Base-by-base conservation (phyloP, 2,113 vertebrate species). In the Chloroceryle aenea region DNA sequence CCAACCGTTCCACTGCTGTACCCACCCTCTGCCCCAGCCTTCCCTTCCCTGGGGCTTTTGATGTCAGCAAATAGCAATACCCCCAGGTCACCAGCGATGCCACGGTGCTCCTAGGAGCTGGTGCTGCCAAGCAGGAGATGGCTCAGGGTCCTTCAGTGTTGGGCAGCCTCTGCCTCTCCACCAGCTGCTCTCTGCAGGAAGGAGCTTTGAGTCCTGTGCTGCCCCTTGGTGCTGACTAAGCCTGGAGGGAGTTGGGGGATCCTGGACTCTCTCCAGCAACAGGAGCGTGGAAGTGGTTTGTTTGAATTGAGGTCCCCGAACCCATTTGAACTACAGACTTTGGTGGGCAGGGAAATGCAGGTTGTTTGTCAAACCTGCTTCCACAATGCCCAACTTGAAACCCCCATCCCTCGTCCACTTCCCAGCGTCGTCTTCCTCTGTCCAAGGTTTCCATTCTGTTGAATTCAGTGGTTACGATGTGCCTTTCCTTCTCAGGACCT, bases 401-500 rank as follows among this genome's bases (percentile, higher is more conserved):
- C 53, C 68, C 53, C 50, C 43, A 23, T 88, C 56, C 87, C 50
- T 93, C 6, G 0, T 76, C 62, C 1, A 0, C 80, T 81, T 63
- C 61, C 66, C 92, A 90, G 84, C 76, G 0, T 87, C 75, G 90
- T 95, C 91, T 96, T 95, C 90, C 91, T 95, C 91, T 83, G 43
- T 75, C 77, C 77, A 34, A 95, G 87, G 79, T 95, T 89, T 95
- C 79, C 3, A 7, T 94, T 93, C 90, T 91, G 84, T 93, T 97
- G 81, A 91, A 94, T 92, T 96, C 11, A 1, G 96, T 97, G 95
- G 94, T 97, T 96, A 96, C 78, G 2, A 98, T 90, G 97, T 98
- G 97, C 97, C 97, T 98, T 98, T 97, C 96, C 97, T 95, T 95
- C 97, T 97, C 97, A 97, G 97, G 97, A 97, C 96, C 91, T 95